phyloP scores from a whole-genome alignment of 1,140 invertebrate species.

The Battus philenor region DNA sequence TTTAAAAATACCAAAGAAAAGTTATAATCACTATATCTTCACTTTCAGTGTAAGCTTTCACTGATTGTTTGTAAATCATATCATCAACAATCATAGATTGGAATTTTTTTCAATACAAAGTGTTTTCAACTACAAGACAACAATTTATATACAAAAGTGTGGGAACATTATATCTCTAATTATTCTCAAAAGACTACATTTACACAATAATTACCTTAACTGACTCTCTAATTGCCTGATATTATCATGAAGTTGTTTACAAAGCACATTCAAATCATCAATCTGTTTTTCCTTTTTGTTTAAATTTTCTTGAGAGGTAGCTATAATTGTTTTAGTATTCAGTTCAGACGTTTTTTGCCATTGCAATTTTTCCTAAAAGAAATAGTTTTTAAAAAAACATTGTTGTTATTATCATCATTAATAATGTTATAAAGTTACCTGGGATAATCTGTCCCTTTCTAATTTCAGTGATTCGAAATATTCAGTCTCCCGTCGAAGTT shows the following conservation, averaged over 20 bases:
- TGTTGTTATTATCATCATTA: background rate
- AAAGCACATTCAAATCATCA: constrained; percentile 50
- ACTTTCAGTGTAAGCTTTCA: too few species aligned
- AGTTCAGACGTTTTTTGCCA: constrained; percentile 58
- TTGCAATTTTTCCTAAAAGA: constrained; percentile 52
- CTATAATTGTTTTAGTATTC: constrained; percentile 50
- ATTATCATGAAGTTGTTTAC: constrained; percentile 62
- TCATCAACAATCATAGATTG: too few species aligned
- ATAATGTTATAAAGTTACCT: constrained; percentile 33
- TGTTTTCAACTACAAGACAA: too few species aligned
- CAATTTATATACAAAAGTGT: too few species aligned
- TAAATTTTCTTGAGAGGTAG: constrained; percentile 65
- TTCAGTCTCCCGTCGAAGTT: constrained; percentile 61
- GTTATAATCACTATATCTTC: too few species aligned
- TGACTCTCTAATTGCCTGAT: constrained; percentile 76
- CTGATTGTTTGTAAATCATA: too few species aligned
- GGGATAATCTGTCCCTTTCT: constrained; percentile 47
- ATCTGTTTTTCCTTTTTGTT: constrained; percentile 74
- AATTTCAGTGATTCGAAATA: constrained; percentile 50
- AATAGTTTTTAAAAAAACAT: constrained; percentile 10
- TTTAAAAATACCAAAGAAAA: too few species aligned
- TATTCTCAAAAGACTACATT: too few species aligned
- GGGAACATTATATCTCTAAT: too few species aligned
- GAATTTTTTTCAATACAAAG: too few species aligned
- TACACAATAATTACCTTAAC: constrained; percentile 75